Evolutionary conservation across 2,797 vertebrate genomes (phyloP).

Genomic region (Silurus aristotelis): DNA sequence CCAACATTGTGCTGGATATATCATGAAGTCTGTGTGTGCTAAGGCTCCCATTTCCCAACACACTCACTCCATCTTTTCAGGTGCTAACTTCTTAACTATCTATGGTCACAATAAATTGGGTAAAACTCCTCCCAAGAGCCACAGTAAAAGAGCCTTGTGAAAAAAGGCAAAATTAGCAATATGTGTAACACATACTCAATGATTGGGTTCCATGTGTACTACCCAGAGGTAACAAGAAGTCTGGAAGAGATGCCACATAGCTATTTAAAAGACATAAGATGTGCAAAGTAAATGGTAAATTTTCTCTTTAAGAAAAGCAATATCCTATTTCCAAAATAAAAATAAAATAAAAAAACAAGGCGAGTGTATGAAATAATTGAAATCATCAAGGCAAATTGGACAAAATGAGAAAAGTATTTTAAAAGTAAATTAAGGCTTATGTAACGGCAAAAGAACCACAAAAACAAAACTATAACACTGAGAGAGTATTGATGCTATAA

Average conservation of each 20-base stretch:
- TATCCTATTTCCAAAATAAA: slow-evolving; percentile 39
- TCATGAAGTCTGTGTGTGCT: slow-evolving; percentile 53
- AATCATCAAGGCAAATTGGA: slow-evolving; percentile 36
- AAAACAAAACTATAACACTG: slow-evolving; percentile 41
- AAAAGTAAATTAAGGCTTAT: slow-evolving; percentile 44
- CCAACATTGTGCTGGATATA: slow-evolving; percentile 54
- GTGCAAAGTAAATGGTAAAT: slow-evolving; percentile 71
- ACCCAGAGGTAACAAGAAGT: slow-evolving; percentile 55
- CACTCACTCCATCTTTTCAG: slow-evolving; percentile 52
- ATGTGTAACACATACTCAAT: slow-evolving; percentile 62
- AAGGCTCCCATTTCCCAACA: slow-evolving; percentile 40
- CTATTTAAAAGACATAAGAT: slow-evolving; percentile 45
- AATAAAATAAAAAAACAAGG: slow-evolving; percentile 35
- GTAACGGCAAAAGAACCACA: slow-evolving; percentile 34
- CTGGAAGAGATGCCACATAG: slow-evolving; percentile 24
- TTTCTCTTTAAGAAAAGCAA: slow-evolving; percentile 55
- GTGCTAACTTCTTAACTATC: slow-evolving; percentile 42
- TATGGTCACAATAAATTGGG: slow-evolving; percentile 44
- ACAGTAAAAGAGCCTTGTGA: slow-evolving; percentile 67
- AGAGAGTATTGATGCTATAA: background rate
- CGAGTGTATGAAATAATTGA: slow-evolving; percentile 47
- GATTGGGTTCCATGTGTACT: slow-evolving; percentile 66
- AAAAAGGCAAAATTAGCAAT: slow-evolving; percentile 70
- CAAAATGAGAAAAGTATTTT: slow-evolving; percentile 26
- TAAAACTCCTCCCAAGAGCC: slow-evolving; percentile 66